These are phyloP conservation scores for Cerastis leucographa DNA, from an alignment of 2,888 invertebrate species.

Conservation along the genomic window DNA sequence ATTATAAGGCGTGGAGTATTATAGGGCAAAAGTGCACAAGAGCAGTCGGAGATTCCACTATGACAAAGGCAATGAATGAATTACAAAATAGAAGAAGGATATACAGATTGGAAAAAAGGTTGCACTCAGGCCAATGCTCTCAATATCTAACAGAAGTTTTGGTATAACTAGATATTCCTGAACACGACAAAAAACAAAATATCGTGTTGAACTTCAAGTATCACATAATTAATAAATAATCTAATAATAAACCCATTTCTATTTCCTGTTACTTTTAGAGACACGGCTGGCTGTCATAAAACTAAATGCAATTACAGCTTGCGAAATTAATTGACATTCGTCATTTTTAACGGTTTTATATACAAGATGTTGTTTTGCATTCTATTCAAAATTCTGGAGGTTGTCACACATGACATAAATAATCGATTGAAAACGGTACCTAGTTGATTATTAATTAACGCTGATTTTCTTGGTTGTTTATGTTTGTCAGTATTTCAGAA, in stretches of 20 bases:
- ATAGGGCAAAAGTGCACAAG: not conserved
- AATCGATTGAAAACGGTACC: too few relatives aligned
- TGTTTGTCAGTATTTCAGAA: too few relatives aligned
- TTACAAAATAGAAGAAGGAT: not conserved
- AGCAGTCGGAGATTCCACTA: not conserved
- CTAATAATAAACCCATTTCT: not conserved
- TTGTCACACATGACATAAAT: too few relatives aligned
- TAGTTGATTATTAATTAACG: too few relatives aligned
- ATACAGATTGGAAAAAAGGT: not conserved
- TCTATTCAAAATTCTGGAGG: too few relatives aligned
- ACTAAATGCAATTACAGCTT: conserved; percentile 24
- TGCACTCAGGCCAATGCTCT: too few relatives aligned
- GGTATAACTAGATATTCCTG: not conserved
- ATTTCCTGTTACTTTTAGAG: conserved; percentile 26
- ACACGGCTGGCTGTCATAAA: not conserved
- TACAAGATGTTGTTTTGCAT: too few relatives aligned
- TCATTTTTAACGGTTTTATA: conserved; percentile 16
- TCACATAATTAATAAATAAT: conserved; percentile 7
- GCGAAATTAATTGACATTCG: conserved; percentile 6
- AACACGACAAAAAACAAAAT: not conserved
- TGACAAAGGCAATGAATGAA: not conserved
- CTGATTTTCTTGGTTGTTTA: too few relatives aligned
- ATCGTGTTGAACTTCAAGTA: conserved; percentile 1
- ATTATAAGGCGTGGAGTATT: not conserved
- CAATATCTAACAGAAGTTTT: not conserved